These are phyloP conservation scores for Lasioglossum albipes DNA, from an alignment of 1,140 invertebrate genomes.

Conservation along the genomic window DNA sequence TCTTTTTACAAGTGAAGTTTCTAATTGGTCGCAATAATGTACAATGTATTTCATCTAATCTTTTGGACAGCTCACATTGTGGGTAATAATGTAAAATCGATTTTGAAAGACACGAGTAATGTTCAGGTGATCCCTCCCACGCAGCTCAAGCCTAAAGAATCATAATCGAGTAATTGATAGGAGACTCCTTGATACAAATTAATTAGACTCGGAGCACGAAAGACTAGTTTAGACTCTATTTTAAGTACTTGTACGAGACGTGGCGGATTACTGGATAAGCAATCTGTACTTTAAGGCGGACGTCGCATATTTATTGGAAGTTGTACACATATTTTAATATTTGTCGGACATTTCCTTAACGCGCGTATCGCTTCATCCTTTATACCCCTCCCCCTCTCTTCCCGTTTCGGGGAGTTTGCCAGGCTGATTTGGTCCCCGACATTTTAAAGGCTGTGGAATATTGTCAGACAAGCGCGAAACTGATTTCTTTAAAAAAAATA, in stretches of 20 bases:
- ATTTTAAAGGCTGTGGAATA: slow-evolving; percentile 54
- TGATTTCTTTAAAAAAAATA: not conserved
- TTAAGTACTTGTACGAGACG: slow-evolving; percentile 72
- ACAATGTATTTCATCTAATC: not conserved
- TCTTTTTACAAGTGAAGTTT: no score
- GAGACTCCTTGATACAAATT: slow-evolving; percentile 59
- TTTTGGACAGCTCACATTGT: not conserved
- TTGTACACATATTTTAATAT: slow-evolving; percentile 66
- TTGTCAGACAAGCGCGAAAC: slow-evolving; percentile 13
- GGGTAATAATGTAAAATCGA: not conserved
- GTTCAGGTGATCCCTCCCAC: not conserved
- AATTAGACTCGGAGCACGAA: slow-evolving; percentile 66
- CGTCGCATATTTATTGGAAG: slow-evolving; percentile 68
- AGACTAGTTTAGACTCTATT: slow-evolving; percentile 75
- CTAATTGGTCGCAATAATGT: no score
- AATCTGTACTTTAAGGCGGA: slow-evolving; percentile 60
- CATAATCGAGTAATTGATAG: slow-evolving; percentile 45
- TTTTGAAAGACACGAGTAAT: not conserved
- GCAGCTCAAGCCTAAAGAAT: not conserved
- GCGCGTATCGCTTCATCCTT: slow-evolving; percentile 19
- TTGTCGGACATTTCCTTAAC: slow-evolving; percentile 30
- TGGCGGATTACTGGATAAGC: slow-evolving; percentile 62
- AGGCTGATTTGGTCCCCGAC: slow-evolving; percentile 61
- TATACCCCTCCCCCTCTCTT: not conserved
- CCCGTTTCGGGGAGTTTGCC: slow-evolving; percentile 30